Percentiles rank a stretch among this genome's conserved stretches.
phyloP scores from a whole-genome alignment of 2,113 vertebrate genomes.

The Leptosomus discolor region DNA sequence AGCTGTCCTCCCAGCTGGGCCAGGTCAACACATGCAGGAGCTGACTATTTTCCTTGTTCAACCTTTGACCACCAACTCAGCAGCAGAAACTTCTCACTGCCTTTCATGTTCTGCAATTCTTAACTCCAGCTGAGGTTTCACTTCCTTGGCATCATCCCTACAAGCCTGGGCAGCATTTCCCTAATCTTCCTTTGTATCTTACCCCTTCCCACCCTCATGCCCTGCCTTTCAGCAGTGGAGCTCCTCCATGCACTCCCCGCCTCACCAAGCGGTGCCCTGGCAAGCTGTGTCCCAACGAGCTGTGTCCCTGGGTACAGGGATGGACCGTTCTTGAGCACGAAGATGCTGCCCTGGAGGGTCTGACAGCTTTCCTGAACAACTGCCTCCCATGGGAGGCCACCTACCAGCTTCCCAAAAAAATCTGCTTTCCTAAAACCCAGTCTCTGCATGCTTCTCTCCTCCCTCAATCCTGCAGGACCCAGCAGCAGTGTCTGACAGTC shows the following conservation, averaged over 20 bases:
- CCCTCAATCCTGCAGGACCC: too few relatives aligned
- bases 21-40: not conserved
- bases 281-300: too few relatives aligned
- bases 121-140: not conserved
- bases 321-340: not conserved
- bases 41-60: accelerated
- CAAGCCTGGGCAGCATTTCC: too few relatives aligned
- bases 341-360: not conserved
- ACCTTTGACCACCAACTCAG: not conserved
- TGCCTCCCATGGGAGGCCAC: too few relatives aligned
- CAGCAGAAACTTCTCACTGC: not conserved
- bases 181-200: not conserved
- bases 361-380: not conserved
- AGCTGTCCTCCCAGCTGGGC: not conserved
- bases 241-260: not conserved
- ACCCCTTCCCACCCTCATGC: not conserved
- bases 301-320: not conserved
- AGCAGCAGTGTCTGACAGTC: not conserved
- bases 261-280: not conserved
- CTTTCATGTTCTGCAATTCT: not conserved
- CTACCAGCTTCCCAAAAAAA: not conserved
- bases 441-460: not conserved
- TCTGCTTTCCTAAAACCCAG: not conserved
- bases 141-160: not conserved
- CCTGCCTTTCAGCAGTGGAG: not conserved